Base-by-base conservation (phyloP, 2,888 invertebrate species). In the Hedychridium roseum region DNA sequence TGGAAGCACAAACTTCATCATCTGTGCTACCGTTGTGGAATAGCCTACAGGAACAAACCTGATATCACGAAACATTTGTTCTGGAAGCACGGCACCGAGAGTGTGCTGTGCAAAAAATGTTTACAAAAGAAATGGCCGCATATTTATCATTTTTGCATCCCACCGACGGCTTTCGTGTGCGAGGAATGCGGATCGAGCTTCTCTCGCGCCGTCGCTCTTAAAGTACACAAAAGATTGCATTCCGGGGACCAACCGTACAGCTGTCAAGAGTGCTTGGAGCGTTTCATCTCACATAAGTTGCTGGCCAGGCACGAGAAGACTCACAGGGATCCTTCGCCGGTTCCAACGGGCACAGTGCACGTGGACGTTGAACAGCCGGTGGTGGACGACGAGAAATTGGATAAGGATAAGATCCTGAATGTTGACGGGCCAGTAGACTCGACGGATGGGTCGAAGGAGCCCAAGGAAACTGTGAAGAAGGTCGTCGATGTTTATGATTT, bases 81-180 rank as follows among this genome's bases (percentile, higher is more conserved):
- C 76, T 94, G 94, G 93, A 94, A 94, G 78, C 94, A 94, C 77
- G 93, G 93, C 15, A 93, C 93, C 1, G 92, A 94, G 72, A 92
- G 92, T 79, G 88, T 91, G 2, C 79, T 88, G 23, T 94, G 94
- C 73, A 92, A 92, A 76, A 88, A 85, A 69, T 94, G 94, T 76
- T 79, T 92, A 40, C 92, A 93, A 70, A 94, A 93, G 72, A 92
- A 92, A 68, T 94, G 94, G 94, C 92, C 92, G 0, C 92, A 94
- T 78, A 90, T 93, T 3, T 94, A 93, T 80, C 94, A 94, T 74
- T 94, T 94, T 70, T 94, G 94, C 74, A 86, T 89, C 57, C 93
- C 93, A 28, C 92, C 93, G 2, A 80, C 84, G 6, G 82, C 85
- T 43, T 93, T 93, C 76, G 80, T 83, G 1, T 94, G 94, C 80